Conservation (phyloP, 2,113 vertebrate species). For the Zingel zingel region DNA sequence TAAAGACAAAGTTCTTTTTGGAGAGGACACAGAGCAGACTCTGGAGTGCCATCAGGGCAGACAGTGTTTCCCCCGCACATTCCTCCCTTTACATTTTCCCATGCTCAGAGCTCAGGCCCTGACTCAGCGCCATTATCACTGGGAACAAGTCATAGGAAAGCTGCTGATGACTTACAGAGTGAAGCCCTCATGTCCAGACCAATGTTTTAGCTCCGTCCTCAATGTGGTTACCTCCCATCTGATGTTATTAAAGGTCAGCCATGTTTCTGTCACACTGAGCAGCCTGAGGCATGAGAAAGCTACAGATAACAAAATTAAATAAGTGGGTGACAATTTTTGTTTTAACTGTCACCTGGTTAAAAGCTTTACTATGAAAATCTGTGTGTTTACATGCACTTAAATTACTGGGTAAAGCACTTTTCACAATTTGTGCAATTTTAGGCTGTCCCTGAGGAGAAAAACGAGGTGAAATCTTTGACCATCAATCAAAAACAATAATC, state of each 20-base stretch:
- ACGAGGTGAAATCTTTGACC: neutral
- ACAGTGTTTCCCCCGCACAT: conserved; percentile 78
- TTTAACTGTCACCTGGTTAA: conserved; percentile 25
- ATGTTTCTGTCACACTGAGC: conserved; percentile 36
- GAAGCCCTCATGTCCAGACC: conserved; percentile 68
- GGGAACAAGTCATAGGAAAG: conserved; percentile 72
- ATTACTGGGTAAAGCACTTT: conserved; percentile 15
- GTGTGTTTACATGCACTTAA: conserved; percentile 6
- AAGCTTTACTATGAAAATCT: conserved; percentile 18
- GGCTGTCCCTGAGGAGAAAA: neutral
- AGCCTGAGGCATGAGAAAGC: conserved; percentile 48
- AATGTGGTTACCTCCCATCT: conserved; percentile 80
- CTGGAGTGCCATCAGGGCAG: conserved; percentile 75
- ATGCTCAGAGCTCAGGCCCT: conserved; percentile 75
- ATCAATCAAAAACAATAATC: neutral
- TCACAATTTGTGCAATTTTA: neutral
- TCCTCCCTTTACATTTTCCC: conserved; percentile 81
- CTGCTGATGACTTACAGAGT: conserved; percentile 79
- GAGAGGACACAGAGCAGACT: conserved; percentile 75
- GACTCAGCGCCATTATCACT: conserved; percentile 76
- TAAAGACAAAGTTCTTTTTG: conserved; percentile 45
- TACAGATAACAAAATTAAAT: conserved; percentile 26
- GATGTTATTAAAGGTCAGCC: conserved; percentile 62
- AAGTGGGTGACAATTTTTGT: neutral
- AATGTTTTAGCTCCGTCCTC: conserved; percentile 69